These are phyloP conservation scores for Oreotrochilus melanogaster DNA, from an alignment of 2,113 vertebrate genomes.

Conservation along the genomic window DNA sequence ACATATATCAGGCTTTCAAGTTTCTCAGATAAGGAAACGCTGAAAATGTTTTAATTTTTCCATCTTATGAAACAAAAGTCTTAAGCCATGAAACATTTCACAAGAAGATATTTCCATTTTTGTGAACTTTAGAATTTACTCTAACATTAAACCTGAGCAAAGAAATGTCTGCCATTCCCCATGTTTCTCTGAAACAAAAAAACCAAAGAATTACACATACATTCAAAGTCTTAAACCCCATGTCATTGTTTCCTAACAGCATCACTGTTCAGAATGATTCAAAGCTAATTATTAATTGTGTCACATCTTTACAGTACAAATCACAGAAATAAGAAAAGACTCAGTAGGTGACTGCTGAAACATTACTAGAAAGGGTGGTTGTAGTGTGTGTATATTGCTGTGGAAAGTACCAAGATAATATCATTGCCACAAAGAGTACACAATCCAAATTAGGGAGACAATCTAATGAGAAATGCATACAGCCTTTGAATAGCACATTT, in stretches of 20 bases:
- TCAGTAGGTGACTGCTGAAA: background rate
- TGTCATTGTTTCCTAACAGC: background rate
- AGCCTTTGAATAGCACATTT: background rate
- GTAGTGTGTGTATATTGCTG: background rate
- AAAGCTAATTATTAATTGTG: background rate
- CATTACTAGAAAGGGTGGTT: background rate
- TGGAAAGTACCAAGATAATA: background rate
- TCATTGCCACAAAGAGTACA: background rate
- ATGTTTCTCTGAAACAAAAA: background rate
- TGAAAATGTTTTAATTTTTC: background rate
- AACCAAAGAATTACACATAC: background rate
- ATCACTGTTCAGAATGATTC: background rate
- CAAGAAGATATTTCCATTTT: background rate
- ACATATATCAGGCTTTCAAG: rapidly evolving
- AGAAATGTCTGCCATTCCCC: background rate
- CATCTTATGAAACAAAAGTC: background rate
- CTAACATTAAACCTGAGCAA: background rate
- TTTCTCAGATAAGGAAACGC: background rate
- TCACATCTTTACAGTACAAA: background rate
- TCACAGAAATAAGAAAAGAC: background rate
- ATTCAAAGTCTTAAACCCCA: background rate
- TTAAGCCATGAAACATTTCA: background rate
- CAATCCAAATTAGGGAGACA: background rate
- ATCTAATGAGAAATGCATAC: background rate
- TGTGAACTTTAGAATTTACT: background rate